Evolutionary conservation across 2,888 invertebrate genomes (phyloP).

Genomic region (Pardosa pseudoannulata): DNA sequence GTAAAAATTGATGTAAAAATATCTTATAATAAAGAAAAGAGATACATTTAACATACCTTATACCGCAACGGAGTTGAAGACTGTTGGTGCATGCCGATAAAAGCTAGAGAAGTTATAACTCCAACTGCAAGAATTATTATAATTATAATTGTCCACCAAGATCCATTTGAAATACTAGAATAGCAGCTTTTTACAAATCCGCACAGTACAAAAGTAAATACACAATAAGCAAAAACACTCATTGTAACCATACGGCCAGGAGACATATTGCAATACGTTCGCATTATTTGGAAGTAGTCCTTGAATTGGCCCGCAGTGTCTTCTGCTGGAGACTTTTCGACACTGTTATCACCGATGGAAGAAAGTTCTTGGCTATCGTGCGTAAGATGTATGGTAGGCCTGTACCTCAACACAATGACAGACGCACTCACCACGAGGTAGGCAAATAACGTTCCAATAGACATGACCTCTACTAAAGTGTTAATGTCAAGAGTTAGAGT

Average conservation of each 20-base stretch:
- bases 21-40: no score
- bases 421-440: constrained; percentile 95
- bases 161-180: neutral
- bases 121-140: constrained; percentile 76
- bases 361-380: constrained; percentile 67
- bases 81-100: constrained; percentile 78
- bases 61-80: constrained; percentile 74
- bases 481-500: constrained; percentile 91
- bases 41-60: constrained; percentile 66
- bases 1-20: no score
- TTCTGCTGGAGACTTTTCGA: constrained; percentile 35
- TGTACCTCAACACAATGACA: constrained; percentile 84
- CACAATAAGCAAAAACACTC: constrained; percentile 32
- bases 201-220: constrained; percentile 46
- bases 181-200: constrained; percentile 34
- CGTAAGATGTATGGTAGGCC: constrained; percentile 19
- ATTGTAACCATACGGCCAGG: constrained; percentile 44
- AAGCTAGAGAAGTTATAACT: constrained; percentile 76
- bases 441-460: constrained; percentile 88
- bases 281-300: constrained; percentile 20
- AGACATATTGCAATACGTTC: neutral
- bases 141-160: constrained; percentile 79
- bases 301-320: constrained; percentile 40
- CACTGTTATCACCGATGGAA: constrained; percentile 40
- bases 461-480: constrained; percentile 95